Percentiles rank a stretch among this genome's conserved stretches.
Evolutionary conservation across 2,888 invertebrate genomes (phyloP).

Genomic region (Euplagia quadripunctaria): DNA sequence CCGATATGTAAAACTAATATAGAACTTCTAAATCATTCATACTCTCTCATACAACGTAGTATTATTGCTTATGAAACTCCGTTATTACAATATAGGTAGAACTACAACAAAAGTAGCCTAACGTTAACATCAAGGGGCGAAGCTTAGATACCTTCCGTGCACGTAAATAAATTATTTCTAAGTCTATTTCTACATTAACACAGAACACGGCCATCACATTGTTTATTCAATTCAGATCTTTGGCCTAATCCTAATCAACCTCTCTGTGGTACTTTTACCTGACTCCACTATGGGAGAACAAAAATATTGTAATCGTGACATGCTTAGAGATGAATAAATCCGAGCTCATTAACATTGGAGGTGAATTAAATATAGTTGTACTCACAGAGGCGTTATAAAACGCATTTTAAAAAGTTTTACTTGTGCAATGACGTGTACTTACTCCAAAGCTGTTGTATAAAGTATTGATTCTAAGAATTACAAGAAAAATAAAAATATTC

Average conservation of each 20-base stretch:
- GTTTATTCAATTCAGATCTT: conserved; percentile 79
- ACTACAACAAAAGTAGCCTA: conserved; percentile 1
- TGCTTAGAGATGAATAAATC: conserved; percentile 13
- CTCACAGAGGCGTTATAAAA: neutral
- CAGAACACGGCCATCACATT: conserved; percentile 69
- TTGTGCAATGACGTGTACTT: neutral
- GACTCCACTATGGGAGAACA: conserved; percentile 9
- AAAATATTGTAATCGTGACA: conserved; percentile 9
- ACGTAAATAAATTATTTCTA: conserved; percentile 59
- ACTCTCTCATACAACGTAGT: neutral
- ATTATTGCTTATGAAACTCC: neutral
- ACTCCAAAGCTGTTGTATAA: neutral
- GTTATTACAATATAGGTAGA: neutral
- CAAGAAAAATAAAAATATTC: too few species aligned
- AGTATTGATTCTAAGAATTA: neutral
- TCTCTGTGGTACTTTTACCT: conserved; percentile 55
- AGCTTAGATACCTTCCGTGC: conserved; percentile 33
- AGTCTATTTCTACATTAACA: conserved; percentile 72
- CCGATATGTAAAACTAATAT: neutral
- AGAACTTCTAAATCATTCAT: neutral
- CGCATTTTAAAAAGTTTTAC: neutral
- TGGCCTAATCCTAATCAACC: conserved; percentile 78
- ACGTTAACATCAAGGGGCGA: conserved; percentile 26
- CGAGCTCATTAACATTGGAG: conserved; percentile 10
- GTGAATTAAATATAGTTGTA: neutral